Evolutionary conservation across 2,797 vertebrate species (phyloP), one percentile per base, ranked within the genome.

Genomic region (Alauda arvensis): DNA sequence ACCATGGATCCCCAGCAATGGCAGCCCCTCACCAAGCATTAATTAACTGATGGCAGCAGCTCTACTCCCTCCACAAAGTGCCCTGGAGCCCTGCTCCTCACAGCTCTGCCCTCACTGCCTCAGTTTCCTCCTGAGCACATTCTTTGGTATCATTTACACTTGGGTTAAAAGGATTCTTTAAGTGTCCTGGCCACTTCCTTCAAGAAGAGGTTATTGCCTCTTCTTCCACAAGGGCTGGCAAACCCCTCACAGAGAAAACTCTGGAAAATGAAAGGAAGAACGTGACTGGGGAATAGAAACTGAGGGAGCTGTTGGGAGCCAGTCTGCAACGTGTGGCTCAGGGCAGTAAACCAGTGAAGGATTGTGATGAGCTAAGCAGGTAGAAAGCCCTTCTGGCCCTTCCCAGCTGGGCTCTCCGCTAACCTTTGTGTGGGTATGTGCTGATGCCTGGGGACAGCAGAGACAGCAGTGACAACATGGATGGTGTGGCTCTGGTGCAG

Each of bases 351-450:
- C n/a, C 81, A 23, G 37, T 57, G 25, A 57, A 0, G 5, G n/a
- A 48, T 63, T 0, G 0, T 14, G 28, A 43, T 0, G 0, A 65
- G 17, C 15, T 14, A 46, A 53, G 77, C n/a, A 85, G 67, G 88
- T 85, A 72, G n/a, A 71, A 85, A 62, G 19, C 26, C 29, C 34
- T 92, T 79, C 61, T 71, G 43, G 24, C 28, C 34, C 14, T 11
- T 69, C 55, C n/a, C 57, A 71, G 33, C 56, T 78, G 53, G 67
- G 60, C 56, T 90, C 21, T 29, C 23, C 42, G 68, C 43, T 55
- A 88, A 8, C 14, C 37, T 51, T 37, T n/a, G 31, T 34, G 14
- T 13, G 59, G 74, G 16, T 34, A 10, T 51, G 56, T 69, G 69
- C 46, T 74, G 49, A 2, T 53, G 56, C 40, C 17, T 71, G 40